Evolutionary conservation across 2,888 invertebrate species (phyloP).

Genomic region (Ophion ventricosus): DNA sequence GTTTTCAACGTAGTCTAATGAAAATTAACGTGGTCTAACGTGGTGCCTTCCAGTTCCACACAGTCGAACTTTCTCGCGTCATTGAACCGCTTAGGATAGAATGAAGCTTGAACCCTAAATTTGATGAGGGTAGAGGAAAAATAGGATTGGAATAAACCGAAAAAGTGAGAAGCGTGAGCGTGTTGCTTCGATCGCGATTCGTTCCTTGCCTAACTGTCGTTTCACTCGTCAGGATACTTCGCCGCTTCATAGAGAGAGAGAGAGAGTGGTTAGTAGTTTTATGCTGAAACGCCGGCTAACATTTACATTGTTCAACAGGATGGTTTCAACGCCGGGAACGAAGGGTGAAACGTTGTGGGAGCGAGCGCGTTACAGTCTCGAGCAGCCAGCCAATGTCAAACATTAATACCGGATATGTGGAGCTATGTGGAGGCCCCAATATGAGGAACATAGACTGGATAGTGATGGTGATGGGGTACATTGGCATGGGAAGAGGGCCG

Average conservation of each 20-base stretch:
- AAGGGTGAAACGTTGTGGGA: conserved; percentile 40
- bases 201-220: background rate
- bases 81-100: background rate
- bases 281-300: conserved; percentile 80
- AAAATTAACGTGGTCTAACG: conserved; percentile 22
- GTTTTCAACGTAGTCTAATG: conserved; percentile 42
- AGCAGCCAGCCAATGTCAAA: conserved; percentile 63
- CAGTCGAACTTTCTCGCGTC: background rate
- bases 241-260: conserved; percentile 1
- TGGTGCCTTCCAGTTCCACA: background rate
- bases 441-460: conserved; percentile 9
- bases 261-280: conserved; percentile 80
- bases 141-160: background rate
- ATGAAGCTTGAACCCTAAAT: background rate
- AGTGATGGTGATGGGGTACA: conserved; percentile 13
- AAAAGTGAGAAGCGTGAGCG: background rate
- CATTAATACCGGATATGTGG: conserved; percentile 48
- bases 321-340: conserved; percentile 80
- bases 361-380: conserved; percentile 29
- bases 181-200: background rate
- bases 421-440: conserved; percentile 19
- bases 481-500: conserved; percentile 20
- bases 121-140: background rate
- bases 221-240: background rate
- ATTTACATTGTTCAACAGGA: conserved; percentile 83